These are phyloP conservation scores for Chrysolina oricalcia DNA, from an alignment of 2,888 invertebrate genomes.

Conservation along the genomic window DNA sequence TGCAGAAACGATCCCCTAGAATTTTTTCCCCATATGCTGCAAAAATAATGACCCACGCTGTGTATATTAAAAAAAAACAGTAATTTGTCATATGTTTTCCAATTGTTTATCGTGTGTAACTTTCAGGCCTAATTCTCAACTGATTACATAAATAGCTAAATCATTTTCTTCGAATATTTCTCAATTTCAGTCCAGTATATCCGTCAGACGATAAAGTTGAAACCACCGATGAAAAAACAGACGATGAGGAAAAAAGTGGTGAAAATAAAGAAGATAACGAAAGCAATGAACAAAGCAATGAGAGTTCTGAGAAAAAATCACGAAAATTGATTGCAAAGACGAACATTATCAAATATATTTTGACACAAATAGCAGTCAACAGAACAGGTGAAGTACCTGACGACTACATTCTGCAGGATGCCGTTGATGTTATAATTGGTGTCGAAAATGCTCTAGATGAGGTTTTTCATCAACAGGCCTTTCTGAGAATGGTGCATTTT, in stretches of 20 bases:
- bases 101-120: no score
- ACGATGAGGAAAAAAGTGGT: background rate
- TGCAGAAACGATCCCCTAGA: no score
- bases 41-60: no score
- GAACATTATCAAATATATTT: constrained; percentile 61
- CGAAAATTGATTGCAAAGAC: constrained; percentile 49
- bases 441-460: constrained; percentile 74
- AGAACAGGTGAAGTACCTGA: constrained; percentile 63
- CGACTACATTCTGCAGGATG: constrained; percentile 70
- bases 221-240: background rate
- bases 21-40: no score
- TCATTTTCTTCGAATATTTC: constrained; percentile 6
- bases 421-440: constrained; percentile 73
- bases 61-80: no score
- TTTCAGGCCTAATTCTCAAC: no score
- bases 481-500: background rate
- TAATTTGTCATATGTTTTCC: no score
- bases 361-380: constrained; percentile 61
- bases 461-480: constrained; percentile 66
- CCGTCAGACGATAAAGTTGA: constrained; percentile 27
- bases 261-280: background rate
- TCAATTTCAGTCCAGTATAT: constrained; percentile 38
- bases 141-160: no score
- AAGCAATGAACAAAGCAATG: background rate
- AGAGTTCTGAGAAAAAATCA: constrained; percentile 17